Percentiles rank a stretch among this genome's conserved stretches.
Conservation (phyloP, 2,797 vertebrate species). For the Cuculus canorus region DNA sequence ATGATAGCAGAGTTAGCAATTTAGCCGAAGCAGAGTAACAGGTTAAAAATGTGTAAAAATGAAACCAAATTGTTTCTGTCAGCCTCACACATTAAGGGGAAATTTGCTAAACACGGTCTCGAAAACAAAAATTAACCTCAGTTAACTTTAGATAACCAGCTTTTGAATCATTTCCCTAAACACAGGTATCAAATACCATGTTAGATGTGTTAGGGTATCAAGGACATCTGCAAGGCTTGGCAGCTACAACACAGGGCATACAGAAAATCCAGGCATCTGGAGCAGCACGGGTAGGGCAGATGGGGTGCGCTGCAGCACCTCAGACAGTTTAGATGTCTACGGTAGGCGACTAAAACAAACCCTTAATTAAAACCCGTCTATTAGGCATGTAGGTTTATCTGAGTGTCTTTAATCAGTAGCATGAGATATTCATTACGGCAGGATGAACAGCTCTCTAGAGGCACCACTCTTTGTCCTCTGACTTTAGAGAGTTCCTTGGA, state of each 20-base stretch:
- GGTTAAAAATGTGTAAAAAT: background rate
- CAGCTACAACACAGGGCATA: background rate
- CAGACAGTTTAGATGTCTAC: background rate
- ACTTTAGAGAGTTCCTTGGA: background rate
- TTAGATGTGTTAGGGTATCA: background rate
- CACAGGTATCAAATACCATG: background rate
- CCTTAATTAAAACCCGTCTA: background rate
- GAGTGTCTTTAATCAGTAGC: background rate
- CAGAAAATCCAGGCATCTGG: background rate
- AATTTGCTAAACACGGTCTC: background rate
- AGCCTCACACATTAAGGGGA: background rate
- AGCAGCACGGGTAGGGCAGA: background rate
- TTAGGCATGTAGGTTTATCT: background rate
- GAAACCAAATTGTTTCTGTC: background rate
- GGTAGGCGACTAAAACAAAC: background rate
- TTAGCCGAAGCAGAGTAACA: background rate
- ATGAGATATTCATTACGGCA: background rate
- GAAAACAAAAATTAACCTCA: constrained; percentile 1
- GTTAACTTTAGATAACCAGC: background rate
- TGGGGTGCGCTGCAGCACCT: background rate
- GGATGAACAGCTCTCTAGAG: background rate
- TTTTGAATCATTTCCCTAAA: background rate
- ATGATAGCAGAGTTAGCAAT: background rate
- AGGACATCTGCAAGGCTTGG: background rate
- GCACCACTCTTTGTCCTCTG: background rate